phyloP scores from a whole-genome alignment of 2,113 vertebrate genomes.

The Empidonax alnorum region DNA sequence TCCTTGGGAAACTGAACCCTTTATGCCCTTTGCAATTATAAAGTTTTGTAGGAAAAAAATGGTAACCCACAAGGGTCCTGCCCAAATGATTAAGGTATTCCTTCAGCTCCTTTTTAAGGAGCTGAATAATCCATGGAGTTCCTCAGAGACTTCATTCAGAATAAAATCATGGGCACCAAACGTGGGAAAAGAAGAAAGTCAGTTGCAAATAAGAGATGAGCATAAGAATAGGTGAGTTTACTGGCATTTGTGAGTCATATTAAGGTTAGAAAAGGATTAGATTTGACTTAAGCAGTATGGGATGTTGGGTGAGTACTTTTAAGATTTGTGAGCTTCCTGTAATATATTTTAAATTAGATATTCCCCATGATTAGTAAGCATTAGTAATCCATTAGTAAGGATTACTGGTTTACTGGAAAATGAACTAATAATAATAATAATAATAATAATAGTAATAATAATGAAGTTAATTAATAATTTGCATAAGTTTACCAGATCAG shows the following conservation, averaged over 20 bases:
- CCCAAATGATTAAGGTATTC: not conserved
- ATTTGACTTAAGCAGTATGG: not conserved
- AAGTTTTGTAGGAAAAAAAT: not conserved
- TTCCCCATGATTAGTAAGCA: not conserved
- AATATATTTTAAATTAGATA: not conserved
- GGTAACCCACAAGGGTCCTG: not conserved
- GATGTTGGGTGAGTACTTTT: not conserved
- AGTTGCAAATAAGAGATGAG: not conserved
- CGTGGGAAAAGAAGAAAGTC: not conserved
- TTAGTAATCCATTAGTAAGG: too few species aligned
- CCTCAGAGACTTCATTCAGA: not conserved
- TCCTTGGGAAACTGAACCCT: not conserved
- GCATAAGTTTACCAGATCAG: not conserved
- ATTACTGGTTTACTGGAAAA: not conserved
- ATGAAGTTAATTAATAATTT: not conserved
- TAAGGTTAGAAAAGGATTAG: not conserved
- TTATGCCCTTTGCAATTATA: not conserved
- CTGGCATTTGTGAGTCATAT: not conserved
- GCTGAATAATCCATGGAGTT: not conserved
- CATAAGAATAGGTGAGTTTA: not conserved
- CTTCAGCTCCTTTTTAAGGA: not conserved
- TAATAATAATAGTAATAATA: not conserved
- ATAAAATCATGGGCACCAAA: not conserved
- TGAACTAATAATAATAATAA: not conserved
- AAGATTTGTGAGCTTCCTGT: not conserved